Conservation (phyloP, 2,888 invertebrate genomes). For the Lithophane socia region DNA sequence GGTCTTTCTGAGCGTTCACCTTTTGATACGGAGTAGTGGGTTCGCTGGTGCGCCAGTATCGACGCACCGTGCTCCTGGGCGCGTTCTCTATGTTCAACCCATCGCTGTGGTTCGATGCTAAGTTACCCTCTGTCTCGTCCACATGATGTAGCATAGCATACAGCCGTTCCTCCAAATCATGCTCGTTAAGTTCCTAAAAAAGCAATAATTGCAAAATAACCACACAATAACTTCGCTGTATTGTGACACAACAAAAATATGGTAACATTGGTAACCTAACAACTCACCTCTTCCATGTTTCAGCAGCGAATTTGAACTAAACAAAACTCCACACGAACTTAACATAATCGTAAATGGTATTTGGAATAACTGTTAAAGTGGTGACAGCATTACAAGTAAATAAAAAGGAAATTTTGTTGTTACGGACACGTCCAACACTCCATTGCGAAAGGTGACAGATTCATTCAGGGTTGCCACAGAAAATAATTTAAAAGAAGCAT, state of each 20-base stretch:
- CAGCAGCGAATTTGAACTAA: conserved; percentile 82
- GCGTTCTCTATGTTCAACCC: conserved; percentile 74
- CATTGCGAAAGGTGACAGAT: conserved; percentile 80
- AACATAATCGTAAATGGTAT: conserved; percentile 87
- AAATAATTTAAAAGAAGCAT: conserved; percentile 21
- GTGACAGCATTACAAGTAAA: conserved; percentile 85
- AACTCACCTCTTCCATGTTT: conserved; percentile 89
- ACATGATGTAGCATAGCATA: conserved; percentile 88
- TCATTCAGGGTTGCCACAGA: conserved; percentile 41
- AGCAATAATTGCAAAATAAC: conserved; percentile 74
- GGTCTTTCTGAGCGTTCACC: conserved; percentile 73
- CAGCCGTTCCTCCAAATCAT: conserved; percentile 87
- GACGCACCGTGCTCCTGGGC: conserved; percentile 80
- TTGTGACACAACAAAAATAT: conserved; percentile 85
- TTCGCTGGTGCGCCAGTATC: conserved; percentile 83
- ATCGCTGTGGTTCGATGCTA: conserved; percentile 71
- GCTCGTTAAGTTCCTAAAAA: conserved; percentile 88
- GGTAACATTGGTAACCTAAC: conserved; percentile 74
- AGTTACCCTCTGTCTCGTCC: conserved; percentile 81
- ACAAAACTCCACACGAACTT: conserved; percentile 82
- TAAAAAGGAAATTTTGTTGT: conserved; percentile 82
- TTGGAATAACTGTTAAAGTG: conserved; percentile 80
- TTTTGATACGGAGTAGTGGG: conserved; percentile 77
- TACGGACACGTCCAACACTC: conserved; percentile 87
- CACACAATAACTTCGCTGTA: conserved; percentile 66